Percentiles rank a stretch among this genome's conserved stretches.
phyloP scores from a whole-genome alignment of 64 coral and sea anemone species.

The Montipora capricornis region DNA sequence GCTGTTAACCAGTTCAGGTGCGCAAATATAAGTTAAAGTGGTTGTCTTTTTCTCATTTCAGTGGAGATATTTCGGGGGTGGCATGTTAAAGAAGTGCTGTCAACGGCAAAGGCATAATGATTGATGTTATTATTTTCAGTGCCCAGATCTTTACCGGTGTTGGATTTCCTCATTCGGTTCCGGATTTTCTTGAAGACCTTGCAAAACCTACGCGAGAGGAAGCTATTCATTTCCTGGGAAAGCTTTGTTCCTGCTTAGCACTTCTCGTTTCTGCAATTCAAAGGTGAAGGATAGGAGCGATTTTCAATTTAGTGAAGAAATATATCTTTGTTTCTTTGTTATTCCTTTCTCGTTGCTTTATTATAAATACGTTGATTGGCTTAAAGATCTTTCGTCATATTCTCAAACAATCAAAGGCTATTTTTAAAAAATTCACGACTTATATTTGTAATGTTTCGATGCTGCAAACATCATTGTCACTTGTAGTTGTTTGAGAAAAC shows the following conservation, averaged over 20 bases:
- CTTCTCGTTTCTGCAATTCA: slow-evolving; percentile 75
- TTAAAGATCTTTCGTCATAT: too few species aligned
- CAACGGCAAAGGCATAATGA: not conserved
- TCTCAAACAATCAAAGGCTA: too few species aligned
- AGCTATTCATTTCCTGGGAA: slow-evolving; percentile 76
- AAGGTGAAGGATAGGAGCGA: slow-evolving; percentile 4
- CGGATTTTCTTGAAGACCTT: slow-evolving; percentile 61
- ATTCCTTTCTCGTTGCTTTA: too few species aligned
- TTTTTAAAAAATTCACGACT: too few species aligned
- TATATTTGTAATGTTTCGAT: too few species aligned
- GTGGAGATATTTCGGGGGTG: not conserved
- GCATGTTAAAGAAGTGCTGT: not conserved
- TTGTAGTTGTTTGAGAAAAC: too few species aligned
- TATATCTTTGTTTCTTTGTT: too few species aligned
- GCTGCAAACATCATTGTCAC: too few species aligned
- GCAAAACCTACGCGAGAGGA: slow-evolving; percentile 81
- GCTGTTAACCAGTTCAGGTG: slow-evolving; percentile 77
- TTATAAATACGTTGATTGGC: too few species aligned
- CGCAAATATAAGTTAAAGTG: too few species aligned
- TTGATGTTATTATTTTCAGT: slow-evolving; percentile 41
- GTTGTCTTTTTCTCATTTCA: not conserved
- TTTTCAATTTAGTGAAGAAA: too few species aligned
- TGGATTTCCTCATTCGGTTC: slow-evolving; percentile 78
- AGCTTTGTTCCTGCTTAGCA: slow-evolving; percentile 66
- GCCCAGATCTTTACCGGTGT: slow-evolving; percentile 87